Evolutionary conservation across 2,113 vertebrate genomes (phyloP).

Genomic region (Neomonachus schauinslandi): DNA sequence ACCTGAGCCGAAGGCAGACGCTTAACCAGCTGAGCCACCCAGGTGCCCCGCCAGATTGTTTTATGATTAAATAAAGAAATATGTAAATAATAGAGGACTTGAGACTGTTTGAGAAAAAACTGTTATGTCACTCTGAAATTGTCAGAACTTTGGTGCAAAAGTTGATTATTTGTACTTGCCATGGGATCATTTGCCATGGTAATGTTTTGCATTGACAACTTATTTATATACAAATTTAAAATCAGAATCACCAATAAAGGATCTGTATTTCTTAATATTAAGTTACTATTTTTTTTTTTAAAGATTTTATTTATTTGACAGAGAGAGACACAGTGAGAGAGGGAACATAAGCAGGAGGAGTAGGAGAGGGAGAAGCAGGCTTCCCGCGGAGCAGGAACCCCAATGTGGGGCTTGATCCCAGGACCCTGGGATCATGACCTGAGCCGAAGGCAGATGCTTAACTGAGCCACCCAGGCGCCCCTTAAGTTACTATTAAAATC

Average conservation of each 20-base stretch:
- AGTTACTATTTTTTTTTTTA: neutral
- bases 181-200: neutral
- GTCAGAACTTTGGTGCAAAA: neutral
- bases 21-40: neutral
- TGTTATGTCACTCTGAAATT: neutral
- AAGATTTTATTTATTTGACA: too few relatives aligned
- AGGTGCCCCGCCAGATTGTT: neutral
- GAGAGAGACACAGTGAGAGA: too few relatives aligned
- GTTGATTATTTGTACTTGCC: neutral
- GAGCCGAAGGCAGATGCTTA: too few relatives aligned
- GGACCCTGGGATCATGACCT: too few relatives aligned
- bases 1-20: neutral
- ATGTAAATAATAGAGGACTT: neutral
- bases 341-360: too few relatives aligned
- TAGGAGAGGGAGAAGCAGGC: too few relatives aligned
- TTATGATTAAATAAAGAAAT: constrained; percentile 13
- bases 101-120: neutral
- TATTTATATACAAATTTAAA: constrained; percentile 15
- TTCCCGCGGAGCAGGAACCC: too few relatives aligned
- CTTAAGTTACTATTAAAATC: neutral
- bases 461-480: too few relatives aligned
- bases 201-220: neutral
- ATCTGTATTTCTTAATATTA: constrained; percentile 3
- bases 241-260: neutral
- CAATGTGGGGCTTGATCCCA: too few relatives aligned